phyloP scores from a whole-genome alignment of 1,140 invertebrate species.

The Venturia canescens region DNA sequence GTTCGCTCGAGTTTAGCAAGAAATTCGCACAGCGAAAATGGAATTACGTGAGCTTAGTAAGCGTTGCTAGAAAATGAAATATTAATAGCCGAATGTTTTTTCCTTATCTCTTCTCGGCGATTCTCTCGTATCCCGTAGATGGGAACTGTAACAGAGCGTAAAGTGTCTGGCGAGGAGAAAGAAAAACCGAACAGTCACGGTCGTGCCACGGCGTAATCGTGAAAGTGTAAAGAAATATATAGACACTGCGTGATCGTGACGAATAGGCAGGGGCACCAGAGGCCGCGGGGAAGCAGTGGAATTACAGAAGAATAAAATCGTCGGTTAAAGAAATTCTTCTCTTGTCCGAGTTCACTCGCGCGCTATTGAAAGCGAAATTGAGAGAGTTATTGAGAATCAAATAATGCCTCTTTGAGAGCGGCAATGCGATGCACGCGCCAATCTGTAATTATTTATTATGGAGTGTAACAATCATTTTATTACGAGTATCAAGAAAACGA shows the following conservation, averaged over 20 bases:
- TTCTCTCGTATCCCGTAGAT: not conserved
- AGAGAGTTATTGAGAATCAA: not conserved
- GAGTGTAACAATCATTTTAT: slow-evolving; percentile 12
- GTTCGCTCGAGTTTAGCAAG: too few relatives aligned
- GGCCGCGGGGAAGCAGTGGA: not conserved
- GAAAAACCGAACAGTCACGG: slow-evolving; percentile 39
- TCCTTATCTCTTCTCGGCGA: not conserved
- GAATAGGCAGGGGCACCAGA: not conserved
- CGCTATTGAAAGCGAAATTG: not conserved
- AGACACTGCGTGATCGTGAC: not conserved
- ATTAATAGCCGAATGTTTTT: not conserved
- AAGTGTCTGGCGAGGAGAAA: not conserved
- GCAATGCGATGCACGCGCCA: not conserved
- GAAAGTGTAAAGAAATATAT: slow-evolving; percentile 46
- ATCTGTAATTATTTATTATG: too few relatives aligned
- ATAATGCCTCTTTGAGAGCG: not conserved
- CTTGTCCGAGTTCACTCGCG: not conserved
- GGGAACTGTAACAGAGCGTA: slow-evolving; percentile 36
- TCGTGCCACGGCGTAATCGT: slow-evolving; percentile 40
- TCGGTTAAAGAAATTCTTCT: slow-evolving; percentile 2
- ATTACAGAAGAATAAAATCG: not conserved
- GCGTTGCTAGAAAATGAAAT: too few relatives aligned
- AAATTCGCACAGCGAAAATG: too few relatives aligned
- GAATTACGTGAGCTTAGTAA: too few relatives aligned
- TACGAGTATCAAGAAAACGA: not conserved